A percentile compares a stretch with the other conserved stretches of the same genome.
phyloP scores from a whole-genome alignment of 2,797 vertebrate genomes.

The Picus viridis region DNA sequence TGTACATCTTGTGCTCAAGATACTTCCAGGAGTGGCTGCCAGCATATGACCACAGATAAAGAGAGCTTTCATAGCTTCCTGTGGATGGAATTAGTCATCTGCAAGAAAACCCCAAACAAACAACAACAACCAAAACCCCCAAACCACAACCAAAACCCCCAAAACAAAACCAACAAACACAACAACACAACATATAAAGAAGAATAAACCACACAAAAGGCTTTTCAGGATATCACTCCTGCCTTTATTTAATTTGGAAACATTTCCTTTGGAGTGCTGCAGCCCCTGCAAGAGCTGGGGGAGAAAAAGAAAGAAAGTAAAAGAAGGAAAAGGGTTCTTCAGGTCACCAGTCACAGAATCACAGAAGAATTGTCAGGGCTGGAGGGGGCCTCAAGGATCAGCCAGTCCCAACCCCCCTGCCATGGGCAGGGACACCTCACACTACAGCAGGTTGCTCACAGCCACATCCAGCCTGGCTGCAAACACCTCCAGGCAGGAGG shows the following conservation, averaged over 20 bases:
- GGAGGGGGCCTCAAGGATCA: no score
- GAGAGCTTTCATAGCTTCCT: background rate
- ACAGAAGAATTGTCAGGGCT: no score
- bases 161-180: background rate
- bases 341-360: background rate
- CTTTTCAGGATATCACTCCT: background rate
- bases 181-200: no score
- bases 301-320: background rate
- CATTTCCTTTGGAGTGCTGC: background rate
- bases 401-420: no score
- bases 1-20: background rate
- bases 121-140: no score
- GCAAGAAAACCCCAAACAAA: no score
- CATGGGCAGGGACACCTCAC: no score
- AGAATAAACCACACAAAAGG: background rate
- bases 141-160: no score
- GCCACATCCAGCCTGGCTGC: no score
- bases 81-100: background rate
- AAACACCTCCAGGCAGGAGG: no score
- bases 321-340: background rate
- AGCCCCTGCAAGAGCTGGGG: background rate
- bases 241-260: background rate
- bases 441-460: no score
- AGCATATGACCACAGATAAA: background rate
- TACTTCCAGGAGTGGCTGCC: background rate